Base-by-base conservation (phyloP, 53 echinoderm and acorn worm species). In the Glandiceps talaboti region DNA sequence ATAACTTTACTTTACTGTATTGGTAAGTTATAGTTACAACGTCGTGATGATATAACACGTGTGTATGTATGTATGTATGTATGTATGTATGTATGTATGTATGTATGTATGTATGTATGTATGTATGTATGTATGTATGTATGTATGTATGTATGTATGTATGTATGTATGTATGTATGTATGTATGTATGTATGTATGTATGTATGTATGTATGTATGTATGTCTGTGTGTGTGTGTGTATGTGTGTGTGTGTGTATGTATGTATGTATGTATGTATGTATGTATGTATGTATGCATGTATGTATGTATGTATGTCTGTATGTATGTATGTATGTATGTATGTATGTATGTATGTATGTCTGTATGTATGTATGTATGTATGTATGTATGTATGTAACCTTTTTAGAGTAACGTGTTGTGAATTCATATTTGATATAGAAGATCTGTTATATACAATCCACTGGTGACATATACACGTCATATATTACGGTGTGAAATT, bases 131-230 rank as follows among this genome's bases (percentile, higher is more conserved):
- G 64, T 45, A 45, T 45, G 64, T 45, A 45, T 45, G 64, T 45
- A 45, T 45, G 64, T 45, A 45, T 45, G 64, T 45, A 45, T 45
- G 64, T 45, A 45, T 45, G 64, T 45, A 45, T 45, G 64, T 45
- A 45, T 45, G 64, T 45, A 45, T 45, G 64, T 45, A 45, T 45
- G 64, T 45, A 45, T 45, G 64, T 45, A 45, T 45, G 64, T 45
- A 45, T 45, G 64, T 45, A 45, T 45, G 64, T 45, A 45, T 45
- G 31, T 77, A 30, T 29, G 26, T 77, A 30, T 30, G 78, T 25
- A 30, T 77, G 78, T 77, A 77, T 77, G 29, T 30, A 77, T 30
- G 29, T 77, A 77, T 77, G 78, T 30, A 77, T 77, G 78, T 77
- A 77, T 77, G 78, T 77, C 27, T 77, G 31, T 77, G 26, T 77